Base-by-base conservation (phyloP, 2,113 vertebrate species). In the Scolopax mira region DNA sequence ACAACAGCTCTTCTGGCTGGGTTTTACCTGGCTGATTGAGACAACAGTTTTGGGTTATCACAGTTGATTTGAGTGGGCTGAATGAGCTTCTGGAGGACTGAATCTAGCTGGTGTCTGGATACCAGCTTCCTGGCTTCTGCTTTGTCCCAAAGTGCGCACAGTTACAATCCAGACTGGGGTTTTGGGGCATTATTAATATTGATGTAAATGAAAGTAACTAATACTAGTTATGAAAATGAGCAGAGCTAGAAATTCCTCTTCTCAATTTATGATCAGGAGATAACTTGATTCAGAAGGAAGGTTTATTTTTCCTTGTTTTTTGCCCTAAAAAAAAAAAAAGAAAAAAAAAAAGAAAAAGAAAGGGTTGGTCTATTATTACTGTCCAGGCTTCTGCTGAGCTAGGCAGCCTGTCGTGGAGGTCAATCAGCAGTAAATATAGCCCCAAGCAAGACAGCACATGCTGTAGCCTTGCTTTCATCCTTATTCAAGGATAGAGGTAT, bases 331-430 rank as follows among this genome's bases (percentile, higher is more conserved):
- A 65, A 33, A 49, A 24, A 25, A 28, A 6, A 54, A 33, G 1
- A 10, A 8, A 24, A 28, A 6, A 54, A 33, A 2, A 13, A 8
- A 11, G 5, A 10, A n/a, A 10, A 39, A 37, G 31, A 46, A n/a
- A 69, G 13, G 24, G 12, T 37, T 85, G 52, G 39, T 80, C 25
- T 61, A 12, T 86, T 93, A 71, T 92, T 71, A 42, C 70, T 94
- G 49, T 52, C 61, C 57, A 66, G 44, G 28, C n/a, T 95, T 91
- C 65, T 93, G 82, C 88, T 96, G 83, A 89, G 77, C 72, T 84
- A 74, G 49, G 82, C 70, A 93, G 42, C 61, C 77, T 95, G 65
- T 86, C 73, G 18, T 31, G 18, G 49, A 93, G 85, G 77, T 93
- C 88, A 94, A 4, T 86, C 92, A 89, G 42, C 52, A 88, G 37